Percentiles rank a stretch among this genome's conserved stretches.
Conservation (phyloP, 2,797 vertebrate species). For the Oreortyx pictus region DNA sequence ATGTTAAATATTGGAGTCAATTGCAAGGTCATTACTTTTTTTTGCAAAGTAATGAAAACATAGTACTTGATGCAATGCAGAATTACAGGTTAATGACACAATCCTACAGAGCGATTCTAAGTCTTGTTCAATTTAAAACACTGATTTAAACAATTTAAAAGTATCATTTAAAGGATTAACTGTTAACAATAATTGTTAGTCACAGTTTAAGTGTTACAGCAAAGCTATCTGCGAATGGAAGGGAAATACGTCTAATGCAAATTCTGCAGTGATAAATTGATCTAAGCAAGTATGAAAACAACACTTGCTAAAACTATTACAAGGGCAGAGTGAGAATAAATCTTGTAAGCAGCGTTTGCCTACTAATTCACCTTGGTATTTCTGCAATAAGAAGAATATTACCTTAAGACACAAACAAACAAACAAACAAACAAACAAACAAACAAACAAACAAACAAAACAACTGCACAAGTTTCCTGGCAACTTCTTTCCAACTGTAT, state of each 20-base stretch:
- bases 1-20: constrained; percentile 77
- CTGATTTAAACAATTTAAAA: constrained; percentile 73
- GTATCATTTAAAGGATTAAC: constrained; percentile 72
- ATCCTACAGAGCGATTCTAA: constrained; percentile 59
- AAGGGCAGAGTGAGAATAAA: not conserved
- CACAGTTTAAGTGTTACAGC: constrained; percentile 49
- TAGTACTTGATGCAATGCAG: constrained; percentile 70
- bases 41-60: constrained; percentile 75
- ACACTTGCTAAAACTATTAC: constrained; percentile 3
- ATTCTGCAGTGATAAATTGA: constrained; percentile 28
- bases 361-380: constrained; percentile 9
- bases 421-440: too few species aligned
- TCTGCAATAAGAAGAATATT: not conserved
- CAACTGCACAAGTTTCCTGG: not conserved
- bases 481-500: not conserved
- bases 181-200: constrained; percentile 64
- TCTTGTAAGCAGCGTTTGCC: not conserved
- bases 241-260: not conserved
- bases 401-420: not conserved
- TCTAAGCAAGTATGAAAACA: constrained; percentile 12
- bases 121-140: constrained; percentile 71
- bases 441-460: too few species aligned
- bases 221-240: constrained; percentile 15
- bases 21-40: constrained; percentile 76
- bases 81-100: constrained; percentile 76